Evolutionary conservation across 2,888 invertebrate species (phyloP), one percentile per base, ranked within the genome.

Genomic region (Agonum fuliginosum): DNA sequence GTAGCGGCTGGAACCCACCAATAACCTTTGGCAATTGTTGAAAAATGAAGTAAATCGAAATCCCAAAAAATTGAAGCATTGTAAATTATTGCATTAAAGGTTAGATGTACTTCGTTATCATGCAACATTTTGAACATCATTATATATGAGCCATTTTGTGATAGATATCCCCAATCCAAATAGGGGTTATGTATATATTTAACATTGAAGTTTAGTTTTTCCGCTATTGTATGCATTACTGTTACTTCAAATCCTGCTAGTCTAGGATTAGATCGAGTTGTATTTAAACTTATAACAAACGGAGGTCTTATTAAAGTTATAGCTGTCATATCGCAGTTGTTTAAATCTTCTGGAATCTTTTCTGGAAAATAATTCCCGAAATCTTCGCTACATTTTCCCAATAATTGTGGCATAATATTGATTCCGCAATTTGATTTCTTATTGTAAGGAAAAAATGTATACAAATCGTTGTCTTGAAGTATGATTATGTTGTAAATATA

Each of bases 41-140:
- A 43, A 1, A n/a, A 8, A 2, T 14, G 12, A 0, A 24, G 2
- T 4, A 43, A 3, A 41, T 43, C 24, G 10, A 22, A 69, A n/a
- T 17, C 24, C 41, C 24, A 19, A 37, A n/a, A 41, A 1, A 43
- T 3, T 20, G 69, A 41, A 10, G 41, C 43, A 41, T 69, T 43
- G 10, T 19, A 24, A 2, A 69, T 4, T n/a, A 43, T 17, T 3
- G 37, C 43, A 41, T 46, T 46, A 17, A 17, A 81, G 8, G 91
- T 85, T 3, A 91, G 83, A 78, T 91, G 88, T 3, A 89, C 80
- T 54, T 78, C 83, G 76, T 85, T 86, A 0, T 84, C 80, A 1
- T 84, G 80, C 0, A 91, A 80, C 10, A 86, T 82, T 1, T 86
- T 87, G 24, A 91, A 83, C 12, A 89, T 86, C 6, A 89, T 89